A percentile compares a stretch with the other conserved stretches of the same genome.
Conservation (phyloP, 2,797 vertebrate genomes). For the Helarctos malayanus region DNA sequence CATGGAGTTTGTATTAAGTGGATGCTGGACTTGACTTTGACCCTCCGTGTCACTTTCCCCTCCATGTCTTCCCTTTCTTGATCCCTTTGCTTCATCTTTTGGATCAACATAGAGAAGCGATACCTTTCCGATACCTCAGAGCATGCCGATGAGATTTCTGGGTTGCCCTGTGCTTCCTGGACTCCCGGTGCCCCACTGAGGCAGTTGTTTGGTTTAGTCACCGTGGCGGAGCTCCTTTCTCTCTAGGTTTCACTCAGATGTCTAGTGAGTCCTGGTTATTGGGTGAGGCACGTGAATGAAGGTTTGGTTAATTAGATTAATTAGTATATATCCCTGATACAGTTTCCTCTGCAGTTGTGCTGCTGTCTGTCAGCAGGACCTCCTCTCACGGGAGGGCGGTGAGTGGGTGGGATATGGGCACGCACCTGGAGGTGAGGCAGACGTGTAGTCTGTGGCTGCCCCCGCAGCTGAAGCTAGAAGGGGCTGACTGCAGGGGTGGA, state of each 20-base stretch:
- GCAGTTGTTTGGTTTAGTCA: neutral
- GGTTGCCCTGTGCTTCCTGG: neutral
- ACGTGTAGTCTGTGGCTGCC: neutral
- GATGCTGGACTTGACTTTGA: neutral
- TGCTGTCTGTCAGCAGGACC: neutral
- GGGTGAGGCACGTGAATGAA: neutral
- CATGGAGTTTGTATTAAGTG: neutral
- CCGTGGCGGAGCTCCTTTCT: neutral
- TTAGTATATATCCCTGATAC: neutral
- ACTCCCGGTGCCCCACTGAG: neutral
- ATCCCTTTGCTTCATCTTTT: slow-evolving; percentile 58
- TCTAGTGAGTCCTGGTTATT: neutral
- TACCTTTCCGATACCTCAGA: neutral
- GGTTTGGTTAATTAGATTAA: neutral
- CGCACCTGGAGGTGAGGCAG: neutral
- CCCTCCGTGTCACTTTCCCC: neutral
- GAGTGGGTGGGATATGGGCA: neutral
- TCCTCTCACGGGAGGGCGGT: neutral
- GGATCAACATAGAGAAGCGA: neutral
- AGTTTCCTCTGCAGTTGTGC: neutral
- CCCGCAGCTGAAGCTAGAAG: neutral
- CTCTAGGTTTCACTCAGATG: neutral
- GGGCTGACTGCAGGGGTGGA: neutral
- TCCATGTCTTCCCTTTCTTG: neutral
- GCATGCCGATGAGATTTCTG: neutral